Evolutionary conservation across 2,113 vertebrate species (phyloP).

Genomic region (Actenoides hombroni): DNA sequence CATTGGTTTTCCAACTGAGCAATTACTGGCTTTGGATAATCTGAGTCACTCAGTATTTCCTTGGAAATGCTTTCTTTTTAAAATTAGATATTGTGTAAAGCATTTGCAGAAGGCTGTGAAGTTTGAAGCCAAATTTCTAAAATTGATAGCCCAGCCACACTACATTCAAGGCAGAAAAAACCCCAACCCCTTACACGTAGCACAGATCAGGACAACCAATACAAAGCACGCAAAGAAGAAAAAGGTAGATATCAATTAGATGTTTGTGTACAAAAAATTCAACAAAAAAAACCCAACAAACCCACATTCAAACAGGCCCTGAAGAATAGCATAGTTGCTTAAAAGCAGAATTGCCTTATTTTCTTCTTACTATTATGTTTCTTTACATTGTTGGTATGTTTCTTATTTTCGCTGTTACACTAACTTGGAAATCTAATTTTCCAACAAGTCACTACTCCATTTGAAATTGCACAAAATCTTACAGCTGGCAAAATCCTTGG

Average conservation of each 20-base stretch:
- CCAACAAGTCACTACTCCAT: background rate
- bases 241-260: background rate
- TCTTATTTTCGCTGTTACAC: background rate
- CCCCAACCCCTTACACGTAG: fast-evolving
- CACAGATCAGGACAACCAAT: background rate
- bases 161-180: background rate
- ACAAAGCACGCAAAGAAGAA: background rate
- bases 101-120: background rate
- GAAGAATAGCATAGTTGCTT: background rate
- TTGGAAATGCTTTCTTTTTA: background rate
- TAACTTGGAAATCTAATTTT: background rate
- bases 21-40: background rate
- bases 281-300: background rate
- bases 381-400: background rate
- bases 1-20: background rate
- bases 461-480: background rate
- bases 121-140: background rate
- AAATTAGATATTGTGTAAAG: background rate
- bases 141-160: background rate
- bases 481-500: background rate
- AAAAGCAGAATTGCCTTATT: background rate
- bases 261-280: background rate
- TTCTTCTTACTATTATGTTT: background rate
- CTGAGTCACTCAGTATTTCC: background rate
- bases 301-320: background rate